Evolutionary conservation across 1,140 invertebrate genomes (phyloP), one percentile per base, ranked within the genome.

Genomic region (Lamellibrachia luymesi): DNA sequence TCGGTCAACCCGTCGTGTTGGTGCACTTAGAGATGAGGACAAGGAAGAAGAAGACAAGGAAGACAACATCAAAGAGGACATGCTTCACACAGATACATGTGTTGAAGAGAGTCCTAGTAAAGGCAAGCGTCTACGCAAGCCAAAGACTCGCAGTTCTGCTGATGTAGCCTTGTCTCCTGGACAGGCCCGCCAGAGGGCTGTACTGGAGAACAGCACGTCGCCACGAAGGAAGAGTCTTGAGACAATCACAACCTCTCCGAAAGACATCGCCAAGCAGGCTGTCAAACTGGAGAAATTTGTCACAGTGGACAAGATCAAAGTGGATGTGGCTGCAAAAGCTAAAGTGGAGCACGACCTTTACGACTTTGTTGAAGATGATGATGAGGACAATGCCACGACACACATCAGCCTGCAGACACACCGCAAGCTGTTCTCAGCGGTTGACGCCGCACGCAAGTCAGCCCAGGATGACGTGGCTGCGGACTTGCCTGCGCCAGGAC

Each of bases 31-130:
- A 50, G 27, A 50, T 38, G 52, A 38, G 51, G 92, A 92, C 5
- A 92, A 17, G 10, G 8, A 94, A 90, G n/a, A 91, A 50, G 17
- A 80, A 38, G 51, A 93, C 10, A 25, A 91, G 50, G 38, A 92
- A 17, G 92, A 93, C 17, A 90, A 93, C 56, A 38, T 38, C 1
- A 92, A 94, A 90, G 91, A 93, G 51, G 90, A 93, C 27, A 64
- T 93, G 1, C 93, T 93, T 90, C 90, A 94, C 80, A 94, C 93
- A 52, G 91, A 95, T 22, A 80, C 64, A 17, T 80, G 13, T 80
- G 13, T 80, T 50, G 93, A 94, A 56, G 93, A 94, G 13, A 93
- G 64, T 51, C 92, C 92, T 17, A 92, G 51, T 80, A 80, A 80
- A n/a, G 51, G 49, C 2, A 92, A 92, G 51, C 90, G 90, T 38